Percentiles rank a stretch among this genome's conserved stretches.
These are phyloP conservation scores for Ecliptopera silaceata DNA, from an alignment of 2,888 invertebrate genomes.

Conservation along the genomic window DNA sequence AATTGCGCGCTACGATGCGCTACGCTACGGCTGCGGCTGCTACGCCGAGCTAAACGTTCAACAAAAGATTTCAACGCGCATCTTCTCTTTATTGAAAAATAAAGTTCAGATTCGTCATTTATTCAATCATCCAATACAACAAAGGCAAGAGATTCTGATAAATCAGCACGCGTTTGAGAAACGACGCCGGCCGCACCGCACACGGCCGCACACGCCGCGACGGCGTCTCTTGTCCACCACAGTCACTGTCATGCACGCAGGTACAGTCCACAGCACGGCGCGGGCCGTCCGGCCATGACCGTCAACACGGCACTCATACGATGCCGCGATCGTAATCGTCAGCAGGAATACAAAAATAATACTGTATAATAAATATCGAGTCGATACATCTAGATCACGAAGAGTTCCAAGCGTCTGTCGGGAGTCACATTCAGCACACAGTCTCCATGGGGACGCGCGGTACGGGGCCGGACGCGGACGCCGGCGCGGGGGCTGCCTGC, in stretches of 20 bases:
- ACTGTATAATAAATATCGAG: conserved; percentile 69
- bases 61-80: conserved; percentile 66
- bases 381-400: conserved; percentile 37
- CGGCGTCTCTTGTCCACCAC: too few relatives aligned
- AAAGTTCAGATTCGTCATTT: conserved; percentile 50
- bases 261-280: too few relatives aligned
- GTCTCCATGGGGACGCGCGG: conserved; percentile 84
- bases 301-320: conserved; percentile 31
- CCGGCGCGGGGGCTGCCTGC: conserved; percentile 85
- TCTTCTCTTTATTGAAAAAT: conserved; percentile 31
- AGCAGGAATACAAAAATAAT: conserved; percentile 71
- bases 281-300: too few relatives aligned
- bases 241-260: too few relatives aligned
- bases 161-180: conserved; percentile 19
- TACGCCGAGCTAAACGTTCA: conserved; percentile 6
- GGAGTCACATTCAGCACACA: conserved; percentile 76
- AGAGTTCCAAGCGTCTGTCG: too few relatives aligned
- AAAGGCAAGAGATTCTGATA: conserved; percentile 55
- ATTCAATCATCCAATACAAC: conserved; percentile 62
- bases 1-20: background rate
- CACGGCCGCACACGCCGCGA: too few relatives aligned
- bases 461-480: conserved; percentile 78
- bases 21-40: background rate
- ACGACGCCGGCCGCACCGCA: too few relatives aligned
- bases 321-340: conserved; percentile 54